phyloP scores from a whole-genome alignment of 92 coral and sea anemone species.

The Paramuricea clavata region DNA sequence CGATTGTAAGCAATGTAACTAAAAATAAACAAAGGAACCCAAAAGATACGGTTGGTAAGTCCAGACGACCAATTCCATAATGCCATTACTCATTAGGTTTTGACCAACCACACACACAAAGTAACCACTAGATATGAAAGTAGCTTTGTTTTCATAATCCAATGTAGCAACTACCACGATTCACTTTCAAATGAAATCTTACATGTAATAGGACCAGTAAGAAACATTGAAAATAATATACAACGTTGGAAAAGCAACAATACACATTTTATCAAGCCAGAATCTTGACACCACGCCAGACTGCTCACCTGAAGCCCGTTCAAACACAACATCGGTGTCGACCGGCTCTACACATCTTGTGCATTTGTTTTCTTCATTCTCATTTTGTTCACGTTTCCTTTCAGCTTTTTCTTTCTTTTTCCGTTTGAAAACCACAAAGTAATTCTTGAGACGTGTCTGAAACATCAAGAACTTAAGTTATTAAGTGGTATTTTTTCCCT shows the following conservation, averaged over 20 bases:
- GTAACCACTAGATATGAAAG: too few species aligned
- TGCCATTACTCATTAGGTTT: too few species aligned
- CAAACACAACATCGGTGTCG: background rate
- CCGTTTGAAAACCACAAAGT: background rate
- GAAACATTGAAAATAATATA: constrained; percentile 8
- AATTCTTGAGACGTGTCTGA: background rate
- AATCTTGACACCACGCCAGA: background rate
- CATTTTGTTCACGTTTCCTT: background rate
- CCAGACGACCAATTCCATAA: too few species aligned
- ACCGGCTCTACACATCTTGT: background rate
- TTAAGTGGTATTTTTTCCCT: background rate
- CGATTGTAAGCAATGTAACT: too few species aligned
- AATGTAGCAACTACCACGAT: too few species aligned
- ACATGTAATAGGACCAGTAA: constrained; percentile 23
- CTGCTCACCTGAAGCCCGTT: background rate
- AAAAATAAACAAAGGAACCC: too few species aligned
- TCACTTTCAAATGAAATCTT: constrained; percentile 20
- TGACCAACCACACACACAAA: too few species aligned
- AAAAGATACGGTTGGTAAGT: too few species aligned
- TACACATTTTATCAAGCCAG: constrained; percentile 29
- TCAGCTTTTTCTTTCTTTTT: background rate
- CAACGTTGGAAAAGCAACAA: background rate
- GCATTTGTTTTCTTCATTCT: background rate
- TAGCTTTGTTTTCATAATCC: too few species aligned
- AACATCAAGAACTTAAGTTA: background rate